Evolutionary conservation across 2,888 invertebrate genomes (phyloP), one percentile per base, ranked within the genome.

Genomic region (Teleogryllus oceanicus): DNA sequence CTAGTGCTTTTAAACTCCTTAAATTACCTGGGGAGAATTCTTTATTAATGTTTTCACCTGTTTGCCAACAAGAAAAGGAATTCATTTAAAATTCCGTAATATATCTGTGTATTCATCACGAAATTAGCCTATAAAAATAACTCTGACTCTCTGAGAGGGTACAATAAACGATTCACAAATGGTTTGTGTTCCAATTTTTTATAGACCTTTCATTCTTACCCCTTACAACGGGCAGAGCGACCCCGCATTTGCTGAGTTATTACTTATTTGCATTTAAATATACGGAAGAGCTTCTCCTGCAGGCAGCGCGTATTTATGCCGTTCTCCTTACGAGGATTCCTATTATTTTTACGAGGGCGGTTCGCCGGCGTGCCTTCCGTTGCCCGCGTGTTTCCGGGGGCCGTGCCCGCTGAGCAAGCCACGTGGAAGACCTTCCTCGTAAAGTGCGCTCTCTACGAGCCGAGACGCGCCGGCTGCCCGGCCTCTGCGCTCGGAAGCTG

Each of bases 211-310:
- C 62, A 62, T 62, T 62, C 62, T 62, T 62, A 62, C 62, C 62
- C 62, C n/a, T 62, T 62, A 62, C 62, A 62, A 18, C 62, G 13
- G 13, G 18, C 62, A 5, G 3, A 62, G 4, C 62, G 62, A 13
- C 13, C 4, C 16, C 62, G 62, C 62, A 62, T 62, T 62, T 62
- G 62, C n/a, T 62, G 62, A 62, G 62, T 62, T 62, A 62, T 62
- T 62, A 62, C 62, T 62, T 62, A 62, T 62, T 62, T 62, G 62
- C 62, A 62, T 62, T 62, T 62, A 62, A 62, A 62, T 62, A 62
- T 62, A 62, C 62, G n/a, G 62, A 16, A 62, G 62, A 62, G 62
- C 62, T 62, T 10, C 62, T 16, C 11, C 16, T 62, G 16, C 62
- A 5, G 62, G 62, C 62, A 12, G 13, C 13, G 3, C 13, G n/a